Evolutionary conservation across 2,113 vertebrate genomes (phyloP).

Genomic region (Fukomys damarensis): DNA sequence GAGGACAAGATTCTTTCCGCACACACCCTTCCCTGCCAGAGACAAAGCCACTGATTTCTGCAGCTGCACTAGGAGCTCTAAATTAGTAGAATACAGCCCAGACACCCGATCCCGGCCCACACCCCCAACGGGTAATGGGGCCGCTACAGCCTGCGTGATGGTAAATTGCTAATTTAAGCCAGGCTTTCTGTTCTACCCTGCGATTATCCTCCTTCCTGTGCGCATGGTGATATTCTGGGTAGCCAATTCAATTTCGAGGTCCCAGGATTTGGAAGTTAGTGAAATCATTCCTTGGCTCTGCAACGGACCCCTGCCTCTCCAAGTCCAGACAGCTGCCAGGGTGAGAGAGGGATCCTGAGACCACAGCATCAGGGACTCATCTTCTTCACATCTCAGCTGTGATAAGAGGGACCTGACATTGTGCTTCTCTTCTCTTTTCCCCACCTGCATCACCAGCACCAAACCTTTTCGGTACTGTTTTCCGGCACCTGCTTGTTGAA

Average conservation of each 20-base stretch:
- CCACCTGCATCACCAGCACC: neutral
- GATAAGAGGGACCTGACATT: neutral
- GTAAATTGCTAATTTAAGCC: conserved; percentile 64
- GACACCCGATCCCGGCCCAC: neutral
- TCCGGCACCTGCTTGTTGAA: neutral
- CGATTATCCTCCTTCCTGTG: conserved; percentile 74
- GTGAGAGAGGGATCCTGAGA: neutral
- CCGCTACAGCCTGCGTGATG: neutral
- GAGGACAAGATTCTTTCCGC: neutral
- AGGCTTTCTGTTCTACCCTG: conserved; percentile 50
- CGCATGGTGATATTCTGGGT: conserved; percentile 40
- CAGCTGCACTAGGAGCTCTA: conserved; percentile 62
- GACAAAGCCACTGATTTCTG: conserved; percentile 70
- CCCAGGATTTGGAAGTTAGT: conserved; percentile 72
- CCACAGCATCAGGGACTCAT: neutral
- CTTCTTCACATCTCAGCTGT: neutral
- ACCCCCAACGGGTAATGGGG: conserved; percentile 10
- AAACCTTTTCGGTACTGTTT: neutral
- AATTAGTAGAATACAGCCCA: conserved; percentile 61
- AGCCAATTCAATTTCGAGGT: conserved; percentile 77
- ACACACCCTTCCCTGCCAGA: neutral
- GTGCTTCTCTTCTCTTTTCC: neutral
- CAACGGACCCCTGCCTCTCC: conserved; percentile 50
- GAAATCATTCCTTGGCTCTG: conserved; percentile 67
- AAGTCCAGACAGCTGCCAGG: conserved; percentile 53